Percentiles rank a stretch among this genome's conserved stretches.
phyloP scores from a whole-genome alignment of 92 coral and sea anemone species.

The Parazoanthus swiftii region DNA sequence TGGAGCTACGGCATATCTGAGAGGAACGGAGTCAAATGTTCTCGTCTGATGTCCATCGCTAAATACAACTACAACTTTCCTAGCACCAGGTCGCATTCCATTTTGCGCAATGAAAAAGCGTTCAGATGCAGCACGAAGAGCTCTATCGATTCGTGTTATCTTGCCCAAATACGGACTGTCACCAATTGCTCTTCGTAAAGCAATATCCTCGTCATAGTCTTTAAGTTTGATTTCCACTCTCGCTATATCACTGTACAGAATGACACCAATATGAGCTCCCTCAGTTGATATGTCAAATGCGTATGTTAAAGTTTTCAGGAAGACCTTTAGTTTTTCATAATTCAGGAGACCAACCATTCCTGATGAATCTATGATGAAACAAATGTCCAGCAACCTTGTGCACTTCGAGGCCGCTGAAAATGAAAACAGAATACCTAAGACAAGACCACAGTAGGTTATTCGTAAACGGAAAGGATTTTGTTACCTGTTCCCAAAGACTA shows the following conservation, averaged over 20 bases:
- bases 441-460: background rate
- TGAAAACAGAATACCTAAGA: background rate
- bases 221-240: constrained; percentile 56
- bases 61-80: constrained; percentile 61
- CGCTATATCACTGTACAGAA: constrained; percentile 74
- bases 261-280: constrained; percentile 67
- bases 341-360: constrained; percentile 59
- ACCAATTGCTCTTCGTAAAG: constrained; percentile 62
- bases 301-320: constrained; percentile 58
- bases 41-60: constrained; percentile 70
- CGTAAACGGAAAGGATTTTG: background rate
- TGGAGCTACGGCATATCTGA: constrained; percentile 62
- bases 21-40: constrained; percentile 56
- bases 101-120: constrained; percentile 53
- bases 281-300: constrained; percentile 55
- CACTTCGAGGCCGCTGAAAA: constrained; percentile 55
- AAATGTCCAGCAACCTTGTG: constrained; percentile 59
- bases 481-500: background rate
- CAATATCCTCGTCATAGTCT: constrained; percentile 41
- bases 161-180: constrained; percentile 62
- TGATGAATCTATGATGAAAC: constrained; percentile 77
- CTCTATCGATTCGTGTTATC: constrained; percentile 67
- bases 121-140: constrained; percentile 57
- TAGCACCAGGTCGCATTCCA: constrained; percentile 67
- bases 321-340: constrained; percentile 62